Percentiles rank a stretch among this genome's conserved stretches.
These are phyloP conservation scores for Huso huso DNA, from an alignment of 2,797 vertebrate genomes.

Conservation along the genomic window DNA sequence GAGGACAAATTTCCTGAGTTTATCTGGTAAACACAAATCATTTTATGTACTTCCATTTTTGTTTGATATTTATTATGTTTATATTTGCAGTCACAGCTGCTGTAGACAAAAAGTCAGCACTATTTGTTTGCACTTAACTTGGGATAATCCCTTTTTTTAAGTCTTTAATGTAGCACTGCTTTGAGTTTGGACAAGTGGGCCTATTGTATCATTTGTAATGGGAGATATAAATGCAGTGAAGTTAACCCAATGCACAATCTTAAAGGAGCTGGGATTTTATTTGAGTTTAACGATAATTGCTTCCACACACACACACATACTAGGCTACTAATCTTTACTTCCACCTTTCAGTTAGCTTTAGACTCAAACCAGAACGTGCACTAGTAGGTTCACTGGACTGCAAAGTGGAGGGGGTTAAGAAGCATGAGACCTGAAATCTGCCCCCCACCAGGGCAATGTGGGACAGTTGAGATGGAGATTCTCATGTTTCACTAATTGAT, in stretches of 20 bases:
- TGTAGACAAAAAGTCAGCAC: too few species aligned
- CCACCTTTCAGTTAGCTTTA: too few species aligned
- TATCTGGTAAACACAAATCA: too few species aligned
- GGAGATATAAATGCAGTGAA: neutral
- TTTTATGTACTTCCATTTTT: too few species aligned
- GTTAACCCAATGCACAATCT: conserved; percentile 5
- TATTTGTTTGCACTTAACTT: too few species aligned
- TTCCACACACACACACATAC: neutral
- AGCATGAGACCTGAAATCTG: neutral
- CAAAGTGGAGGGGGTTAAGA: neutral
- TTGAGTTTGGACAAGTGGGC: neutral
- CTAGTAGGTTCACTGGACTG: too few species aligned
- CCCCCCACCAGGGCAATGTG: conserved; percentile 11
- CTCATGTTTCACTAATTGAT: conserved; percentile 69
- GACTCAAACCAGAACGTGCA: too few species aligned
- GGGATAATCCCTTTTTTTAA: too few species aligned
- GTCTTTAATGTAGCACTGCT: neutral
- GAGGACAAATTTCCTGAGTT: too few species aligned
- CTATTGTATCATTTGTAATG: neutral
- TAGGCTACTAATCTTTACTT: too few species aligned
- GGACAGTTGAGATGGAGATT: conserved; percentile 38
- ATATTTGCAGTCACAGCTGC: too few species aligned
- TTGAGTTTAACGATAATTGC: conserved; percentile 16
- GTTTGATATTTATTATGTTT: too few species aligned
- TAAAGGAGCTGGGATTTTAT: conserved; percentile 22